Conservation (phyloP, 1,140 invertebrate species). For the Dufourea novaeangliae region DNA sequence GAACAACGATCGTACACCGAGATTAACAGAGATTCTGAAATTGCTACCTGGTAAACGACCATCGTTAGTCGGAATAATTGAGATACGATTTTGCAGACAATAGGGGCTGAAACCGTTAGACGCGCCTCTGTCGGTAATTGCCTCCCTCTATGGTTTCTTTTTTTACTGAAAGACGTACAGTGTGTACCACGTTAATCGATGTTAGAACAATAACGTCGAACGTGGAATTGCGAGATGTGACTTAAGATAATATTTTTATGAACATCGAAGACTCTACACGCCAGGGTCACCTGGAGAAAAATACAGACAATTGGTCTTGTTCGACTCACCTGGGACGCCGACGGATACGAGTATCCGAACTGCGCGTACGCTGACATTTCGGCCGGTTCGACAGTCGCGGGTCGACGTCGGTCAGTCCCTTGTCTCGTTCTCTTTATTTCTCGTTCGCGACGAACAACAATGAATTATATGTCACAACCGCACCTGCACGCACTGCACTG, state of each 20-base stretch:
- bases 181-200: neutral
- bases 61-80: constrained; percentile 38
- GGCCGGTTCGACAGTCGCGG: constrained; percentile 22
- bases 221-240: too few relatives aligned
- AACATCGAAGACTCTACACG: too few relatives aligned
- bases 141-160: neutral
- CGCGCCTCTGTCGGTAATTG: neutral
- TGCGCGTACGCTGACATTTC: constrained; percentile 91
- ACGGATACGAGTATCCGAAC: constrained; percentile 91
- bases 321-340: constrained; percentile 88
- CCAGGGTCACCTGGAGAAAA: too few relatives aligned
- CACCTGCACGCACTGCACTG: constrained; percentile 65
- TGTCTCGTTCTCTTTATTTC: neutral
- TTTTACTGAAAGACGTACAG: constrained; percentile 7
- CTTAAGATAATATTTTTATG: too few relatives aligned
- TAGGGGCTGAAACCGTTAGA: neutral
- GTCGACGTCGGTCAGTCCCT: constrained; percentile 13
- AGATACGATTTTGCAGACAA: constrained; percentile 34
- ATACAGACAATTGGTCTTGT: too few relatives aligned
- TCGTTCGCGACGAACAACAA: constrained; percentile 29
- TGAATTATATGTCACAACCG: constrained; percentile 53
- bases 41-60: constrained; percentile 14
- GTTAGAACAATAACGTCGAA: neutral
- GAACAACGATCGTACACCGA: neutral
- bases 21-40: constrained; percentile 28